These are phyloP conservation scores for Epizoanthus rinbou DNA, from an alignment of 92 coral and sea anemone genomes.

Conservation along the genomic window DNA sequence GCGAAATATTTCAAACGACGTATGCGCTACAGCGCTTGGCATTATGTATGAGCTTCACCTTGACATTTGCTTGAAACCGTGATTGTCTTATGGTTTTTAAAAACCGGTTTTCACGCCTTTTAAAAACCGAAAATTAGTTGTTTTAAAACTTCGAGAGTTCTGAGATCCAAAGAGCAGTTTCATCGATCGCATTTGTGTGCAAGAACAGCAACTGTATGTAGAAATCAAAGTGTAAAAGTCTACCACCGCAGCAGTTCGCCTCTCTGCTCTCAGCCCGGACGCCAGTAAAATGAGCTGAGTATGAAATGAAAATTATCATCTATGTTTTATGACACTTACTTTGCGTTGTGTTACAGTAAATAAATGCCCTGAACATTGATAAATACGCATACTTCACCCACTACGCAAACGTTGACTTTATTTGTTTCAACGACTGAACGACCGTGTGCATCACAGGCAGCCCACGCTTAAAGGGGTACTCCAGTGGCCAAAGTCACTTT, in stretches of 20 bases:
- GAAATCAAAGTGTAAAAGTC: constrained; percentile 15
- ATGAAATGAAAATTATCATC: constrained; percentile 16
- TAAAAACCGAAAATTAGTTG: constrained; percentile 20
- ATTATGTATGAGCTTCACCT: constrained; percentile 9
- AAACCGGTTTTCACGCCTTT: too few species aligned
- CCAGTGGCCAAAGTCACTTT: too few species aligned
- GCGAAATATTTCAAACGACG: constrained; percentile 24
- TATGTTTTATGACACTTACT: constrained; percentile 23
- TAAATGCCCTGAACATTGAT: constrained; percentile 15
- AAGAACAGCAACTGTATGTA: constrained; percentile 33
- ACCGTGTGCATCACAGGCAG: constrained; percentile 30
- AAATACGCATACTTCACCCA: constrained; percentile 3
- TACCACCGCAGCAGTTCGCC: not conserved
- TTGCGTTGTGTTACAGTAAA: constrained; percentile 25
- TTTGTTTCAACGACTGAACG: constrained; percentile 22
- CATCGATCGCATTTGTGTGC: constrained; percentile 28
- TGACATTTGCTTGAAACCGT: constrained; percentile 31
- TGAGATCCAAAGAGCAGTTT: constrained; percentile 25
- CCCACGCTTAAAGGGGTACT: too few species aligned
- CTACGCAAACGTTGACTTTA: constrained; percentile 24
- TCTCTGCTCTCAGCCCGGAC: constrained; percentile 3
- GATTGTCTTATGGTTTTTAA: constrained; percentile 17
- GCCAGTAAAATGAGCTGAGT: constrained; percentile 14
- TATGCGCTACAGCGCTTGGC: constrained; percentile 24
- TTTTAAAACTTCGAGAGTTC: constrained; percentile 15